Evolutionary conservation across 2,888 invertebrate genomes (phyloP), one percentile per base, ranked within the genome.

Genomic region (Thelaira solivaga): DNA sequence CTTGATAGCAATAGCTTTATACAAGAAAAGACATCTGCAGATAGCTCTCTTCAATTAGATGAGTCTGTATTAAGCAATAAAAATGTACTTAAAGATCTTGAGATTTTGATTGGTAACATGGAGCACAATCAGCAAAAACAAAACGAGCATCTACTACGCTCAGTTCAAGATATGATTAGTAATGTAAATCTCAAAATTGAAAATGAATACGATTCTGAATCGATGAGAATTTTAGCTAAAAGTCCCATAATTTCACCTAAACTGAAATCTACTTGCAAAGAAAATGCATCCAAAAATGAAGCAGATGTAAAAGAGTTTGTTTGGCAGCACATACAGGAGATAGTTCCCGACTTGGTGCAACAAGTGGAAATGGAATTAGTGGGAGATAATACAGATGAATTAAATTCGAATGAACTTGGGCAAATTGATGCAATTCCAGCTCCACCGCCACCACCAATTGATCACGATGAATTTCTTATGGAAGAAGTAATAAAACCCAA

Each of bases 311-410:
- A 85, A 74, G 86, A 83, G 69, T 89, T 89, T 80, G 87, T 89
- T 2, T 87, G 89, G 85, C 87, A 89, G 45, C 89, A 89, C 39
- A 89, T 89, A 57, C 89, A 89, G 59, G 89, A 89, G 16, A 88
- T 89, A 67, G 86, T 87, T 8, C 89, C 89, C 0, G 88, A 89
- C 77, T 79, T 89, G 7, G 89, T 89, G 2, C 87, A 87, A 26
- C 89, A 89, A 73, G 88, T 89, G 0, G 88, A 88, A 55, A 85
- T 85, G 41, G 89, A 89, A 41, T 82, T 89, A 0, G 83, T 85
- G 81, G 86, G 85, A 31, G 82, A 80, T 1, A 81, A 76, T 4
- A 34, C 72, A 1, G 64, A 51, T 6, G 53, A 49, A 5, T 11
- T 31, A 4, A 39, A 53, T 22, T 7, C 6, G 3, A 41, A 55